A percentile compares a stretch with the other conserved stretches of the same genome.
These are phyloP conservation scores for Oreochromis tanganicae DNA, from an alignment of 2,113 vertebrate species.

Conservation along the genomic window DNA sequence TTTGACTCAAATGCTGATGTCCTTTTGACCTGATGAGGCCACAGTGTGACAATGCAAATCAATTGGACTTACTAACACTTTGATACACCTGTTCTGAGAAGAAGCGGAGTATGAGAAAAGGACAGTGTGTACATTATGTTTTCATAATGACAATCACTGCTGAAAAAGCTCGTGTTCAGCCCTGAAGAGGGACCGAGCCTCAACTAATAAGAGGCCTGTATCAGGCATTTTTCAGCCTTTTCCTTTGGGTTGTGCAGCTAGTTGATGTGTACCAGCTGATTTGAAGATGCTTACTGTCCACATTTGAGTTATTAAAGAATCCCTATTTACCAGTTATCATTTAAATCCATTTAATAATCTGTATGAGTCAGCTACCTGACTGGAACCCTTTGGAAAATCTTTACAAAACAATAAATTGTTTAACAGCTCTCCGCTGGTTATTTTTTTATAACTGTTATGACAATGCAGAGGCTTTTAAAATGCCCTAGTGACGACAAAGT, in stretches of 20 bases:
- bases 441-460: neutral
- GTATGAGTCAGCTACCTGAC: neutral
- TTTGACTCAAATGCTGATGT: conserved; percentile 10
- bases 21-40: neutral
- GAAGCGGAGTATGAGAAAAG: neutral
- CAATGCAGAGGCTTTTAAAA: neutral
- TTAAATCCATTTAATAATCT: neutral
- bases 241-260: neutral
- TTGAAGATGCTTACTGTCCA: neutral
- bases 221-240: neutral
- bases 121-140: neutral
- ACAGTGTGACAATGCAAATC: neutral
- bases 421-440: neutral
- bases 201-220: neutral
- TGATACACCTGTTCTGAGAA: conserved; percentile 19
- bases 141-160: neutral
- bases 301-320: neutral
- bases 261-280: neutral
- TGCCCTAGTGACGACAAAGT: neutral
- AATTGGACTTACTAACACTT: conserved; percentile 39
- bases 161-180: neutral
- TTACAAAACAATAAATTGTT: neutral
- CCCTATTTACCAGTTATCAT: neutral
- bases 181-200: neutral
- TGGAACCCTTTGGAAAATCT: neutral